Evolutionary conservation across 2,113 vertebrate species (phyloP).

Genomic region (Meriones unguiculatus): DNA sequence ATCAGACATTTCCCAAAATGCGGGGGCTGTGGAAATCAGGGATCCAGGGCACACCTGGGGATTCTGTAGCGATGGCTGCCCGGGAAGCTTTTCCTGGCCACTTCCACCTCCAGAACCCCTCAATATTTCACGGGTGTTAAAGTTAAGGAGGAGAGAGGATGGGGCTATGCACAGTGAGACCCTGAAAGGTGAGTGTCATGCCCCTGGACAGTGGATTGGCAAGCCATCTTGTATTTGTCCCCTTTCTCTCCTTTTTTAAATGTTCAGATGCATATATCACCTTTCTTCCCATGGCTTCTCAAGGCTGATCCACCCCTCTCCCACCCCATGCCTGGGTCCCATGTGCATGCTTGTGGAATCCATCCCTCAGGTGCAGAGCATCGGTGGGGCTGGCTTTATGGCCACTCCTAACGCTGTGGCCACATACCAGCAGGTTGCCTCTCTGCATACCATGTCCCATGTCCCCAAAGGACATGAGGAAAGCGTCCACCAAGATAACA

Average conservation of each 20-base stretch:
- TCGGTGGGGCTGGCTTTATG: not conserved
- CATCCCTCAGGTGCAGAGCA: rapidly evolving
- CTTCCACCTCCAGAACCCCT: not conserved
- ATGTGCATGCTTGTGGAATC: rapidly evolving
- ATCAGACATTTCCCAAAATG: not conserved
- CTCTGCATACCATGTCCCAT: not conserved
- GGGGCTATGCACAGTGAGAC: not conserved
- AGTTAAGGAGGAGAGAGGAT: not conserved
- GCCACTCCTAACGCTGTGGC: rapidly evolving
- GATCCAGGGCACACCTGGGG: rapidly evolving
- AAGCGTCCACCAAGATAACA: not conserved
- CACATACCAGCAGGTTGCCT: rapidly evolving
- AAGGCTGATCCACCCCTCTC: rapidly evolving
- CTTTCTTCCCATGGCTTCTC: not conserved
- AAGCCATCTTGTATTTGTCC: not conserved
- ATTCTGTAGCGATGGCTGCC: rapidly evolving
- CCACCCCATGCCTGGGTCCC: rapidly evolving
- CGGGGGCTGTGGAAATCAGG: rapidly evolving
- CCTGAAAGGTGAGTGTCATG: not conserved
- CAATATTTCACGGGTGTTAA: rapidly evolving
- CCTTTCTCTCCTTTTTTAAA: not conserved
- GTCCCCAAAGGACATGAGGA: not conserved
- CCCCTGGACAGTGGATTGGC: not conserved
- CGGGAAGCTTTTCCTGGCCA: rapidly evolving
- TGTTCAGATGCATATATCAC: not conserved